A percentile compares a stretch with the other conserved stretches of the same genome.
Conservation (phyloP, 2,113 vertebrate genomes). For the Callipepla californica region DNA sequence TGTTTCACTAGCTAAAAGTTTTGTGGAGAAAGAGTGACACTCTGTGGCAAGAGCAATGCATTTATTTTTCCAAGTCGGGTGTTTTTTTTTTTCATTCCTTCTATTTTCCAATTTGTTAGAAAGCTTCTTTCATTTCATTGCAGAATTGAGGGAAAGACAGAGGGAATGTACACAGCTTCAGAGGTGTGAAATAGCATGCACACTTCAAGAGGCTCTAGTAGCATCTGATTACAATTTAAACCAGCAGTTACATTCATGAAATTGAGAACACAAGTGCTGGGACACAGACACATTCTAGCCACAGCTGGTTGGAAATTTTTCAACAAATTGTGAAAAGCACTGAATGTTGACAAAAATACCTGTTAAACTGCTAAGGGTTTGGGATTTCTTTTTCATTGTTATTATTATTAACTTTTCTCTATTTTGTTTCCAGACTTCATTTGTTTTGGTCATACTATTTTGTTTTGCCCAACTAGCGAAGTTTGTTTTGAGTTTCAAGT, state of each 20-base stretch:
- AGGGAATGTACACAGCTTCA: conserved; percentile 28
- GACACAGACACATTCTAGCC: conserved; percentile 19
- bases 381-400: neutral
- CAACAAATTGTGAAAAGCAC: conserved; percentile 7
- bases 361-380: neutral
- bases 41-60: conserved; percentile 60
- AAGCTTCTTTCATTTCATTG: conserved; percentile 9
- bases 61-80: neutral
- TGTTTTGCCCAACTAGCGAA: neutral
- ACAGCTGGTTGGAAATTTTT: conserved; percentile 37
- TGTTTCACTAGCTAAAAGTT: neutral
- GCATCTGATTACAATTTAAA: conserved; percentile 56
- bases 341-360: neutral
- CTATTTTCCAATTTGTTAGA: neutral
- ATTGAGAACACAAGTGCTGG: conserved; percentile 36
- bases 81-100: neutral
- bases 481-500: neutral
- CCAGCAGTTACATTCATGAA: conserved; percentile 31
- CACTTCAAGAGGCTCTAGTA: conserved; percentile 31
- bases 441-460: neutral
- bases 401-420: neutral
- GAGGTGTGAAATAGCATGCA: conserved; percentile 42
- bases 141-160: neutral
- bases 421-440: neutral
- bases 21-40: conserved; percentile 67